Conservation (phyloP, 2,888 invertebrate genomes). For the Branchellion lobata region DNA sequence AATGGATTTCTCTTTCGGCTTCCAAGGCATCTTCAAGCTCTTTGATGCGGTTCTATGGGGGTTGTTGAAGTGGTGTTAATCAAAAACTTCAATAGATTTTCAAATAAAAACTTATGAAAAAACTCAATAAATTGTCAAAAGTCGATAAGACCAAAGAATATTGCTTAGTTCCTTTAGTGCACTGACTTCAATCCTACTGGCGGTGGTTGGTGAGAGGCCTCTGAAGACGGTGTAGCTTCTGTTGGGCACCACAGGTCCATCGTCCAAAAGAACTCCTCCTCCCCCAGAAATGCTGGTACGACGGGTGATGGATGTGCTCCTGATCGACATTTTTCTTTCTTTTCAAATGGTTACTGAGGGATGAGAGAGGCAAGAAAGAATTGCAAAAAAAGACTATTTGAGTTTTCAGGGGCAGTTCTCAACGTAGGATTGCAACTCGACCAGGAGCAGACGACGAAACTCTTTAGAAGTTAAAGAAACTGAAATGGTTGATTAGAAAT, state of each 20-base stretch:
- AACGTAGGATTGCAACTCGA: background rate
- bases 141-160: too few species aligned
- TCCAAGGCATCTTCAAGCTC: conserved; percentile 47
- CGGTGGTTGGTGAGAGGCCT: conserved; percentile 44
- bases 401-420: too few species aligned
- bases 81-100: background rate
- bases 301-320: background rate
- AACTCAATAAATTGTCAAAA: too few species aligned
- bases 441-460: background rate
- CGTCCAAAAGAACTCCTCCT: conserved; percentile 11
- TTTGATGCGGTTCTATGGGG: conserved; percentile 41
- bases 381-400: too few species aligned
- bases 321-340: background rate
- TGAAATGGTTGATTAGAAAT: background rate
- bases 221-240: conserved; percentile 40
- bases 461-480: background rate
- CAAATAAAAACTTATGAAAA: background rate
- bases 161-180: background rate
- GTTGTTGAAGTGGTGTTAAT: background rate
- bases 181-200: conserved; percentile 41
- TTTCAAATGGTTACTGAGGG: too few species aligned
- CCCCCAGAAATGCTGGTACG: conserved; percentile 1
- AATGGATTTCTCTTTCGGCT: conserved; percentile 38
- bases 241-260: conserved; percentile 34
- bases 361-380: too few species aligned